Percentiles rank a stretch among this genome's conserved stretches.
phyloP scores from a whole-genome alignment of 2,888 invertebrate genomes.

The Plagiodera versicolora region DNA sequence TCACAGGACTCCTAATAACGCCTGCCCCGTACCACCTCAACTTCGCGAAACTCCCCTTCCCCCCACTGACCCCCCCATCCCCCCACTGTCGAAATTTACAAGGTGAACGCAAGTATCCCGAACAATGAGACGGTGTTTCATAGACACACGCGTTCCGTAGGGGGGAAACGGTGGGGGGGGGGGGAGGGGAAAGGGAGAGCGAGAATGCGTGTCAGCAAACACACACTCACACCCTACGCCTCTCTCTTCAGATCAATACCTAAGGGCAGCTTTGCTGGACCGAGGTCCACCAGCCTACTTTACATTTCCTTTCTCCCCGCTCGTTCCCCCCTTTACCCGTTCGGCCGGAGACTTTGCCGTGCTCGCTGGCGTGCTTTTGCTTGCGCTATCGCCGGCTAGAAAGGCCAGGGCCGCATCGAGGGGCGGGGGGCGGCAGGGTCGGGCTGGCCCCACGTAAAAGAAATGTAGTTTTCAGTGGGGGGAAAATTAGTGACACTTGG shows the following conservation, averaged over 20 bases:
- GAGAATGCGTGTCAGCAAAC: constrained; percentile 53
- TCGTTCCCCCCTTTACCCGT: constrained; percentile 35
- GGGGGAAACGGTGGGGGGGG: constrained; percentile 27
- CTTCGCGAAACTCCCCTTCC: constrained; percentile 5
- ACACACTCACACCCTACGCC: constrained; percentile 44
- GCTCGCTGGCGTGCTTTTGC: constrained; percentile 58
- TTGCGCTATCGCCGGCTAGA: constrained; percentile 61
- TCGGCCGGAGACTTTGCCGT: constrained; percentile 48
- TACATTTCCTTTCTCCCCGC: constrained; percentile 57
- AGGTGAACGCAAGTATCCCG: constrained; percentile 32
- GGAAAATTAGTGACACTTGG: too few relatives aligned
- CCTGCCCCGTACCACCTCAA: constrained; percentile 6
- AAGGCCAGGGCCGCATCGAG: constrained; percentile 59
- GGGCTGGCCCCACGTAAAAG: constrained; percentile 16
- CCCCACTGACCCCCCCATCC: too few relatives aligned
- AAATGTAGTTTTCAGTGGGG: too few relatives aligned
- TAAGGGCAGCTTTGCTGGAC: constrained; percentile 55
- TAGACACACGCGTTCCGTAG: constrained; percentile 27
- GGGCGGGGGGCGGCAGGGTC: constrained; percentile 29
- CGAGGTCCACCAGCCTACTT: constrained; percentile 60
- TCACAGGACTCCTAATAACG: not conserved
- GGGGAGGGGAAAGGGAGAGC: constrained; percentile 38
- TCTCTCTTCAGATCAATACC: constrained; percentile 55
- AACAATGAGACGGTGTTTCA: constrained; percentile 48
- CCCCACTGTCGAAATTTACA: constrained; percentile 27